Evolutionary conservation across 1,140 invertebrate genomes (phyloP).

Genomic region (Trachymyrmex septentrionalis): DNA sequence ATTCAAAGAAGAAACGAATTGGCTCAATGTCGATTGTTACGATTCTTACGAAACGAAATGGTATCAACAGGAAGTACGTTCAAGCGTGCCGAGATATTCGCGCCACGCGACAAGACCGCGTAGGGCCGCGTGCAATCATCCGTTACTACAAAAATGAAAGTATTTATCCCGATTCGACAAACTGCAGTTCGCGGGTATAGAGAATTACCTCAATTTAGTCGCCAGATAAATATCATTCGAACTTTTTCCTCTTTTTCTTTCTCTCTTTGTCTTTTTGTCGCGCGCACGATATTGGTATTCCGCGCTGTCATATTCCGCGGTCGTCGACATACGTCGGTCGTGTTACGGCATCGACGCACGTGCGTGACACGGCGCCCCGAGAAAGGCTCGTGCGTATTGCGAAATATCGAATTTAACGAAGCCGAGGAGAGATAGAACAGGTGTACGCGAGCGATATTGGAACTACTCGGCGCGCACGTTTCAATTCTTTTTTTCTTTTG

Average conservation of each 20-base stretch:
- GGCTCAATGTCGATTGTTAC: constrained; percentile 38
- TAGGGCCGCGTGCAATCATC: constrained; percentile 1
- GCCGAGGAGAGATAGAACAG: constrained; percentile 68
- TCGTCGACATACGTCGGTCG: constrained; percentile 48
- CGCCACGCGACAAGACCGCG: not conserved
- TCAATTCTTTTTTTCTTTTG: constrained; percentile 55
- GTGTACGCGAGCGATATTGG: constrained; percentile 68
- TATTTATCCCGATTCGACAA: constrained; percentile 31
- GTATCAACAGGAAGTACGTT: constrained; percentile 4
- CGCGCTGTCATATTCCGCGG: constrained; percentile 67
- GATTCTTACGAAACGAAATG: constrained; percentile 40
- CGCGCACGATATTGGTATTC: constrained; percentile 55
- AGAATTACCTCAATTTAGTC: constrained; percentile 66
- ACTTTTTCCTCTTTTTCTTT: constrained; percentile 21
- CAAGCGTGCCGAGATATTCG: constrained; percentile 19
- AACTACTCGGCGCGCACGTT: constrained; percentile 61
- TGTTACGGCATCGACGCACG: constrained; percentile 74
- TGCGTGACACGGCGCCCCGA: constrained; percentile 71
- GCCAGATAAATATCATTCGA: constrained; percentile 53
- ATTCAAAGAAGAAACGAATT: constrained; percentile 31
- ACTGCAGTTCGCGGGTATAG: constrained; percentile 32
- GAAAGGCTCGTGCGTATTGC: constrained; percentile 75
- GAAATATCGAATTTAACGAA: constrained; percentile 77
- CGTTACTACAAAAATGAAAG: constrained; percentile 14
- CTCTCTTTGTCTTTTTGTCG: not conserved